Evolutionary conservation across 2,113 vertebrate genomes (phyloP), one percentile per base, ranked within the genome.

Genomic region (Bucco capensis): DNA sequence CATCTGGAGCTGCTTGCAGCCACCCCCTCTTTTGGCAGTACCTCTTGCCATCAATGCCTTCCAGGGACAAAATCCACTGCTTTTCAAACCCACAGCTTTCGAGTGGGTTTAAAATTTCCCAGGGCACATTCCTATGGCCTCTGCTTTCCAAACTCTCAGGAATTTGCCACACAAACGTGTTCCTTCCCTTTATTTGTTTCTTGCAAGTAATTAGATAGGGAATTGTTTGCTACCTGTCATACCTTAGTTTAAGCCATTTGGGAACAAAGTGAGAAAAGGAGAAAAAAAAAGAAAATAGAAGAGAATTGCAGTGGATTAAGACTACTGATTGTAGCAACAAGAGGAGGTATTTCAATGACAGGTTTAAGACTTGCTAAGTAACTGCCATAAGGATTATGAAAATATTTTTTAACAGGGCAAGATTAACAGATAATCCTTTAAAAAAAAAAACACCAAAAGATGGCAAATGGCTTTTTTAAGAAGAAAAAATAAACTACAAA

Each of bases 331-430:
- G 89, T 95, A 89, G 92, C 76, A 94, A 91, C 94, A 89, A 87
- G 89, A 97, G 86, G 86, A 94, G 57, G 64, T 86, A 85, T 28
- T 72, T 95, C 92, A 96, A 95, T 96, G 96, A 97, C 96, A 97
- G 95, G 91, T 96, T 97, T 97, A 97, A 97, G 96, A 97, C 89
- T 96, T 97, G 94, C 92, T 97, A 97, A 97, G 93, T 96, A 94
- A 94, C 93, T 96, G 93, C 86, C 83, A 72, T 49, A 74, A 94
- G 85, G 86, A 94, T 95, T 95, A 93, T 94, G 82, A 94, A 96
- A 95, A 94, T 54, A 61, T 88, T 91, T 58, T 88, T 74, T 95
- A 96, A 93, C 94, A 67, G 58, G 90, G 85, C 92, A 89, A 96
- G 95, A 96, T 97, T 97, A 95, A 87, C 91, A 92, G 88, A 87